Conservation (phyloP, 2,113 vertebrate species). For the Acrocephalus arundinaceus region DNA sequence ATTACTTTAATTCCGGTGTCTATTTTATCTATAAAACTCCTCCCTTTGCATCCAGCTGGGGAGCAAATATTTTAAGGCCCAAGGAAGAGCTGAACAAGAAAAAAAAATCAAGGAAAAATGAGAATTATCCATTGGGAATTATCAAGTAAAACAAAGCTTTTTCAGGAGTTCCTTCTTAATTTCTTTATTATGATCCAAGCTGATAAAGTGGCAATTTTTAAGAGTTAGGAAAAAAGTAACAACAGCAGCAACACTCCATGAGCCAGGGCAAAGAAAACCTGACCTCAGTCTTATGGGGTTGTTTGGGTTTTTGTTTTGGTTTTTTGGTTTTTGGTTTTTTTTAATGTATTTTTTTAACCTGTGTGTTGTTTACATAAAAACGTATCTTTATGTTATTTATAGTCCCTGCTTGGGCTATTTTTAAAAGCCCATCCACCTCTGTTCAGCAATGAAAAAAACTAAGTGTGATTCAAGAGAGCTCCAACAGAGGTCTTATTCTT, state of each 20-base stretch:
- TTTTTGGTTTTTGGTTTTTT: background rate
- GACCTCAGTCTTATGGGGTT: background rate
- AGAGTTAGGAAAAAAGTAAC: slow-evolving; percentile 61
- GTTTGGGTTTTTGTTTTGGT: background rate
- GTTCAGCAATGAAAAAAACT: slow-evolving; percentile 75
- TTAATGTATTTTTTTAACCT: too few species aligned
- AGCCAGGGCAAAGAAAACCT: background rate
- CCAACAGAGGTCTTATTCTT: slow-evolving; percentile 86
- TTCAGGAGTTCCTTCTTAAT: background rate
- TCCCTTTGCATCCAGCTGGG: background rate
- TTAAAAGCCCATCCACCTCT: slow-evolving; percentile 75
- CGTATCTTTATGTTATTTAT: background rate
- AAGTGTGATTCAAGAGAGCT: slow-evolving; percentile 82
- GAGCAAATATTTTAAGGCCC: background rate
- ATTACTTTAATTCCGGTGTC: background rate
- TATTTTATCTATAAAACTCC: background rate
- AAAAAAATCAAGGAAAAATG: background rate
- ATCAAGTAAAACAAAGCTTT: background rate
- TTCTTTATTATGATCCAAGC: slow-evolving; percentile 60
- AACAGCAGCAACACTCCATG: background rate
- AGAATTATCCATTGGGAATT: background rate
- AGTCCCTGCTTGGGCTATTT: background rate
- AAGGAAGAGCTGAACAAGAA: background rate
- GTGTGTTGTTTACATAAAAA: background rate
- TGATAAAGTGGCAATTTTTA: slow-evolving; percentile 71